Base-by-base conservation (phyloP, 2,113 vertebrate genomes). In the Coryphaenoides rupestris region DNA sequence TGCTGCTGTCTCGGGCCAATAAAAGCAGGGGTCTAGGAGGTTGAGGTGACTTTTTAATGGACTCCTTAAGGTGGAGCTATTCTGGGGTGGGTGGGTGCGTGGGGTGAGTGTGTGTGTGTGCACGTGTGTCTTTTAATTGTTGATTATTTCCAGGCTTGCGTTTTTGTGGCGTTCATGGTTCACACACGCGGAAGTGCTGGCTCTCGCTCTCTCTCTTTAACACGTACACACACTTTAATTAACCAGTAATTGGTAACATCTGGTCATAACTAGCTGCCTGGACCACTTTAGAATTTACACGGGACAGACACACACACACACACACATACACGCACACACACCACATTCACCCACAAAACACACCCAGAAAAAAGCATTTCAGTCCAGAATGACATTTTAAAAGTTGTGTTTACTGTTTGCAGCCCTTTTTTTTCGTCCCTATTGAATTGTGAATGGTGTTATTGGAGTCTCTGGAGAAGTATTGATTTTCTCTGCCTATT, bases 161-260 rank as follows among this genome's bases (percentile, higher is more conserved):
- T 72, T 75, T 78, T 22, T 68, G 61, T 66, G 79, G 76, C 19
- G 19, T 77, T 69, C n/a, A 55, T 13, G 12, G 72, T 79, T 22
- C 21, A 71, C 58, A 21, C 46, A 7, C 59, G n/a, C 60, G 61
- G 57, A 46, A n/a, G 16, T 55, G 1, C 4, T 45, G 57, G 46
- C 62, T 24, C 50, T 14, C 47, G n/a, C 28, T 16, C 14, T 12
- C 47, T 73, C 50, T 64, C 63, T 16, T 57, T 28, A 22, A 47
- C 46, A 21, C 46, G 19, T 26, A 50, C 28, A 22, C 49, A 59
- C 47, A 57, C 46, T 15, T 62, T 46, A 73, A 50, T 82, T 65
- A 70, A 64, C 2, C 19, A 3, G 3, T 77, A 84, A 79, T 80
- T 68, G 74, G 61, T 74, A 70, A 74, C 83, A 84, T 86, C 75